phyloP scores from a whole-genome alignment of 2,113 vertebrate genomes.

The Regulus satrapa region DNA sequence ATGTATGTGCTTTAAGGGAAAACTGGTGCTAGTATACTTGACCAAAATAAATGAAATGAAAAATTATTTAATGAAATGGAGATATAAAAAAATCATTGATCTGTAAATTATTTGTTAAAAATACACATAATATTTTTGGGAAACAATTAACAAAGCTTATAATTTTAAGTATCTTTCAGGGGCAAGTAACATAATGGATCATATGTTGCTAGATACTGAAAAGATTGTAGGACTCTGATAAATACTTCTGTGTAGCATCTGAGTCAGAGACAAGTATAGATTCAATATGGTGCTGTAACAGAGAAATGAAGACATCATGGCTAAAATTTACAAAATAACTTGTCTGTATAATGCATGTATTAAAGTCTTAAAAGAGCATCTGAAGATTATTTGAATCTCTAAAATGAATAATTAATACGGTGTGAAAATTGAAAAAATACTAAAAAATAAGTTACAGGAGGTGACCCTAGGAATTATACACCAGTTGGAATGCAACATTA shows the following conservation, averaged over 20 bases:
- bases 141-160: not conserved
- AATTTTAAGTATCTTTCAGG: not conserved
- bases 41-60: not conserved
- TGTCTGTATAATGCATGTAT: not conserved
- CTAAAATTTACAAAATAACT: not conserved
- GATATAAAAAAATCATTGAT: not conserved
- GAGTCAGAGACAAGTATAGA: not conserved
- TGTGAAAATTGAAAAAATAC: not conserved
- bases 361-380: not conserved
- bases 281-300: not conserved
- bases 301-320: not conserved
- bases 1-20: not conserved
- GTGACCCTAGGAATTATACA: not conserved
- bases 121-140: not conserved
- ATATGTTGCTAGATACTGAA: not conserved
- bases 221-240: not conserved
- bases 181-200: not conserved
- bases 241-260: not conserved
- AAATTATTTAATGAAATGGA: not conserved
- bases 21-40: not conserved
- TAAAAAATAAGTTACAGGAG: not conserved
- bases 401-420: not conserved
- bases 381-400: not conserved
- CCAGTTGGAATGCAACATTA: not conserved
- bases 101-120: not conserved